These are phyloP conservation scores for Drosophila rubida DNA, from an alignment of 2,888 invertebrate genomes.

Conservation along the genomic window DNA sequence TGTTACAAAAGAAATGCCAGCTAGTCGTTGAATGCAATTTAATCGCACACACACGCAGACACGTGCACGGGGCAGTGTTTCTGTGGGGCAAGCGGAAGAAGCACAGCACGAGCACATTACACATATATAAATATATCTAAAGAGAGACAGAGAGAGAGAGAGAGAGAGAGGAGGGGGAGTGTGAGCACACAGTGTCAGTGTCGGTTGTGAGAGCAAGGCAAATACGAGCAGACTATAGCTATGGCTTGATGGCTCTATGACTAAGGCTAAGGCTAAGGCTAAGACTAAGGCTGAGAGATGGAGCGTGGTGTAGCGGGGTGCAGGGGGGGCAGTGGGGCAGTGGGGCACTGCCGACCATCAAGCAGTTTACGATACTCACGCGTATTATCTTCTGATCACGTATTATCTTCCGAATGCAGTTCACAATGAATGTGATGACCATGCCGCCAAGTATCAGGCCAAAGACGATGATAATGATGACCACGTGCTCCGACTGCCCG, in stretches of 20 bases:
- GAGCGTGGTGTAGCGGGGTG: not conserved
- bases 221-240: conserved; percentile 3
- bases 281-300: conserved; percentile 9
- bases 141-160: conserved; percentile 1
- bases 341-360: too few species aligned
- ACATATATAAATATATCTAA: not conserved
- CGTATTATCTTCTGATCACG: conserved; percentile 94
- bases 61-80: not conserved
- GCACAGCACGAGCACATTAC: conserved; percentile 35
- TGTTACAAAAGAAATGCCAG: conserved; percentile 25
- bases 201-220: conserved; percentile 36
- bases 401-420: conserved; percentile 93
- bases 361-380: conserved; percentile 86
- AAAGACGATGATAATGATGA: conserved; percentile 95
- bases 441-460: conserved; percentile 94
- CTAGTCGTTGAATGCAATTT: conserved; percentile 34
- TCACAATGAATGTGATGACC: conserved; percentile 94
- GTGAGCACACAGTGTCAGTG: conserved; percentile 23
- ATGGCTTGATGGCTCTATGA: not conserved
- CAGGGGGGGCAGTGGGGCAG: not conserved
- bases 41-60: conserved; percentile 2
- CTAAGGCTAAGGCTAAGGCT: conserved; percentile 13
- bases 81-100: conserved; percentile 40
- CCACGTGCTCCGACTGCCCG: conserved; percentile 89
- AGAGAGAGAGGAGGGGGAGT: conserved; percentile 1